These are phyloP conservation scores for Helicorthomorpha holstii DNA, from an alignment of 1,140 invertebrate genomes.

Conservation along the genomic window DNA sequence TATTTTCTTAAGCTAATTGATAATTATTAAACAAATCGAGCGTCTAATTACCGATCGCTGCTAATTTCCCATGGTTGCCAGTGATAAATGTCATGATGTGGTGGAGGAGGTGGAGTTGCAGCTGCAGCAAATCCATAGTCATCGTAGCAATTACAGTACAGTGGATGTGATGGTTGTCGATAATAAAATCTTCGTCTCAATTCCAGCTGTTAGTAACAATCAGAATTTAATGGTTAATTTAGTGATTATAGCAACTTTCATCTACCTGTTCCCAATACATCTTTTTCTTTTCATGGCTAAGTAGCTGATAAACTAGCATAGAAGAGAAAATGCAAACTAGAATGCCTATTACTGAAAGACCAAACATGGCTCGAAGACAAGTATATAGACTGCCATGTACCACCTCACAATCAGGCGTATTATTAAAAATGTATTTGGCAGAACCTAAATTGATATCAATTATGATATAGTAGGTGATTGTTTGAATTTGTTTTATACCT, in stretches of 20 bases:
- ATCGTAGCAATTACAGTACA: constrained; percentile 18
- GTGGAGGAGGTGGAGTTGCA: constrained; percentile 18
- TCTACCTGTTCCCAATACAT: constrained; percentile 71
- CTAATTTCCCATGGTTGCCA: constrained; percentile 26
- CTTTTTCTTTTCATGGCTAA: constrained; percentile 74
- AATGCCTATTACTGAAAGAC: constrained; percentile 69
- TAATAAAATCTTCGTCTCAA: constrained; percentile 55
- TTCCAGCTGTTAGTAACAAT: constrained; percentile 33
- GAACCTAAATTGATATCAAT: constrained; percentile 14
- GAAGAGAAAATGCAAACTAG: constrained; percentile 77
- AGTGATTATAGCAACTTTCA: background rate
- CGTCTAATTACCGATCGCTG: constrained; percentile 22
- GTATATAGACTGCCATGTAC: constrained; percentile 71
- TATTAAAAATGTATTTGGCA: constrained; percentile 47
- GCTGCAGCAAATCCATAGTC: constrained; percentile 16
- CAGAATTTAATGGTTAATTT: background rate
- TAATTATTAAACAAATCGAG: background rate
- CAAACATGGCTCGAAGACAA: constrained; percentile 69
- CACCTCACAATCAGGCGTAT: constrained; percentile 65
- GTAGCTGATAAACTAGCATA: constrained; percentile 73
- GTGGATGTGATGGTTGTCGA: constrained; percentile 10
- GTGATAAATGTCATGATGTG: constrained; percentile 26
- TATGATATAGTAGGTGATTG: background rate
- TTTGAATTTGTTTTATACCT: constrained; percentile 3
- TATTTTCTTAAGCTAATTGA: background rate